Conservation (phyloP, 35 echinoderm and acorn worm species). For the Apostichopus japonicus region DNA sequence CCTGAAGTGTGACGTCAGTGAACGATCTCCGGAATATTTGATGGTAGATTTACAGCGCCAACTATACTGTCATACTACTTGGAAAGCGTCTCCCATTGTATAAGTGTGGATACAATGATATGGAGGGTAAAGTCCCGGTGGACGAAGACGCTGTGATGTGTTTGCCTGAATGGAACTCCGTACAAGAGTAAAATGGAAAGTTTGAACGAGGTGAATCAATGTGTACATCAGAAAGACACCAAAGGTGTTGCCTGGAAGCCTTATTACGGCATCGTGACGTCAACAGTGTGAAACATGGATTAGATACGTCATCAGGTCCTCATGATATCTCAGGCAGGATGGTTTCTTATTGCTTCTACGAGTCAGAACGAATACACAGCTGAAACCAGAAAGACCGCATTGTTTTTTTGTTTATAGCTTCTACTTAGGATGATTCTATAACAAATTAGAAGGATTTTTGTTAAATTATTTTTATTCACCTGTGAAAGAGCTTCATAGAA, state of each 20-base stretch:
- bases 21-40: background rate
- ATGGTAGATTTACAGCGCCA: background rate
- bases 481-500: background rate
- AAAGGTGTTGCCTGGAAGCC: background rate
- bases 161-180: background rate
- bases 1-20: background rate
- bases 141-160: background rate
- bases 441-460: too few species aligned
- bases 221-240: background rate
- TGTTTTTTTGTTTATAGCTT: too few species aligned
- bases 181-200: background rate
- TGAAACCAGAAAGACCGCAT: too few species aligned
- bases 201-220: background rate
- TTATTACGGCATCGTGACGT: background rate
- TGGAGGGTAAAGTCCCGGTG: background rate
- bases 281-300: background rate
- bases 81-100: background rate
- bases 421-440: too few species aligned
- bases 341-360: too few species aligned
- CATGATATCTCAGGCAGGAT: background rate
- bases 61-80: background rate
- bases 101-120: background rate
- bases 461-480: too few species aligned
- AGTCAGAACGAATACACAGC: too few species aligned
- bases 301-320: background rate